Base-by-base conservation (phyloP, 2,113 vertebrate species). In the Oenanthe melanoleuca region DNA sequence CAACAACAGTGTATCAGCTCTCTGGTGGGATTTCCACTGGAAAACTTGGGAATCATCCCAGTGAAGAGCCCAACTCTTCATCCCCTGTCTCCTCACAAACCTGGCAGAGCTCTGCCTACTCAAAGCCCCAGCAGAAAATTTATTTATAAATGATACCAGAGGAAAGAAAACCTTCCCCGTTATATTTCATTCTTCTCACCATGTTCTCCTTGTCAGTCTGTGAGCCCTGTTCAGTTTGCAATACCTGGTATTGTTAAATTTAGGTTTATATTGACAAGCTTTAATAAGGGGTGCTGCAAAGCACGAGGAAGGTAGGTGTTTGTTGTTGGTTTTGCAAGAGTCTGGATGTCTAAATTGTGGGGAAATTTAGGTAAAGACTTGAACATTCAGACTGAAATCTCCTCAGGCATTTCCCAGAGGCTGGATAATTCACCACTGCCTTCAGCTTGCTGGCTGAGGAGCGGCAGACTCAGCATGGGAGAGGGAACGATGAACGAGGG, bases 271-370 rank as follows among this genome's bases (percentile, higher is more conserved):
- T 55, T 81, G 79, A 66, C 28, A 42, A 37, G 8, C 19, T 14
- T 31, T 49, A 44, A 15, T 2, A 14, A 16, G 16, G 23, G 44
- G 14, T 33, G 9, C 29, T 64, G 47, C 38, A 26, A 63, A 79
- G 28, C 0, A 0, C 8, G 12, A 17, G 20, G 28, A 60, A 59
- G 23, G 33, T 16, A 60, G 20, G 28, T 3, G 31, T 33, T 29
- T 45, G 21, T 14, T 53, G 2, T 9, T 75, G 23, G 10, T 79
- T 88, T 40, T 52, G 16, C 40, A 38, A 22, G 53, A 64, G 45
- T 34, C 11, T 28, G 23, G 31, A 33, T 20, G 31, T 50, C 77
- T 44, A 57, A 70, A 65, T 0, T 12, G 18, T 26, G 24, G 7
- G 21, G 9, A 28, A 59, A 66, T 50, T n/a, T 20, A 65, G 67